Percentiles rank a stretch among this genome's conserved stretches.
Conservation (phyloP, 2,113 vertebrate species). For the Cololabis saira region DNA sequence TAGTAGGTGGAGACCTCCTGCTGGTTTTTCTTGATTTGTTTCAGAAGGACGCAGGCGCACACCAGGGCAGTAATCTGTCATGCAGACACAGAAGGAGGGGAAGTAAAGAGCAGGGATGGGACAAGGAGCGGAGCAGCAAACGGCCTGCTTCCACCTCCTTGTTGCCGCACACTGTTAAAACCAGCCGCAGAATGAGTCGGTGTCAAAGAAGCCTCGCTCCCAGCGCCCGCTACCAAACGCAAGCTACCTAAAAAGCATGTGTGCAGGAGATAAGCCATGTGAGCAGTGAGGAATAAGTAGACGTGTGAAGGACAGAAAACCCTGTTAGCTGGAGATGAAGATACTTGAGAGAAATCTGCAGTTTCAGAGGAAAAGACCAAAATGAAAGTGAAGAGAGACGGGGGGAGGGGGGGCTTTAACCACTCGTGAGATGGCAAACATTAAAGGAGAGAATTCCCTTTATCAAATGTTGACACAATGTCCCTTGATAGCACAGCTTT, state of each 20-base stretch:
- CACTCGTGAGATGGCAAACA: too few species aligned
- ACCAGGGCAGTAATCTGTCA: slow-evolving; percentile 58
- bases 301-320: not conserved
- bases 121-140: not conserved
- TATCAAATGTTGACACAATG: too few species aligned
- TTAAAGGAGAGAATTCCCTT: too few species aligned
- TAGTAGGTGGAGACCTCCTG: not conserved
- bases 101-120: slow-evolving; percentile 36
- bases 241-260: not conserved
- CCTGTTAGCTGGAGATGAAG: too few species aligned
- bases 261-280: not conserved
- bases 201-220: not conserved
- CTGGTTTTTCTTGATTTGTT: slow-evolving; percentile 39
- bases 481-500: too few species aligned
- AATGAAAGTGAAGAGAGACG: too few species aligned
- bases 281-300: not conserved
- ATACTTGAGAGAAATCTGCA: too few species aligned
- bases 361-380: too few species aligned
- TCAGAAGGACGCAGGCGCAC: slow-evolving; percentile 50
- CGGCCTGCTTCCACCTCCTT: not conserved
- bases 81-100: slow-evolving; percentile 27
- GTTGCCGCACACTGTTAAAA: not conserved
- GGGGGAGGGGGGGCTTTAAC: too few species aligned
- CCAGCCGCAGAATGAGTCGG: not conserved
- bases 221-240: not conserved